phyloP scores from a whole-genome alignment of 2,797 vertebrate genomes.

The Leptatherina wallacei region DNA sequence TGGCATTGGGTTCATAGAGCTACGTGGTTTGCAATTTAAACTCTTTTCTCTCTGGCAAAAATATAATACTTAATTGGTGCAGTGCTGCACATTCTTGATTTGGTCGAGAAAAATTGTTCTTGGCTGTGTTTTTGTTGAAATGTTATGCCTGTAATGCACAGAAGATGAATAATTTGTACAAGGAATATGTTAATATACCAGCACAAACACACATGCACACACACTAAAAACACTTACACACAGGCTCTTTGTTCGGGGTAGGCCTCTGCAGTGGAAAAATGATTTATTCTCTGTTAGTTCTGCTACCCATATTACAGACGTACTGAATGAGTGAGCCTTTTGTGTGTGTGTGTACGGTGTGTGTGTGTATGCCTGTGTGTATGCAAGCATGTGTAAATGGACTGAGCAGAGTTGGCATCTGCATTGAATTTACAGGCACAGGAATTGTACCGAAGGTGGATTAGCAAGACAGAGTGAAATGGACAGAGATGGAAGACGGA shows the following conservation, averaged over 20 bases:
- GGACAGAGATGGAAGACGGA: conserved; percentile 22
- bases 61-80: conserved; percentile 1
- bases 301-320: conserved; percentile 73
- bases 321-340: conserved; percentile 58
- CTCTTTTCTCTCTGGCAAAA: conserved; percentile 8
- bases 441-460: conserved; percentile 55
- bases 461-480: conserved; percentile 46
- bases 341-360: conserved; percentile 36
- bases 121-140: conserved; percentile 56
- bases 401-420: conserved; percentile 63
- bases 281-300: conserved; percentile 75
- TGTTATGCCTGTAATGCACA: conserved; percentile 49
- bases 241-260: conserved; percentile 72
- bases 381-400: conserved; percentile 30
- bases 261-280: conserved; percentile 70
- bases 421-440: conserved; percentile 59
- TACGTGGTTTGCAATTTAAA: conserved; percentile 26
- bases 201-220: conserved; percentile 6
- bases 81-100: conserved; percentile 18
- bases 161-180: conserved; percentile 55
- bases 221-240: conserved; percentile 53
- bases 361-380: conserved; percentile 21
- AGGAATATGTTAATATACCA: conserved; percentile 61
- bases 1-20: conserved; percentile 1
- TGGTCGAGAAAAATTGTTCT: conserved; percentile 36